Evolutionary conservation across 2,888 invertebrate species (phyloP).

Genomic region (Noctuana brunneofusca): DNA sequence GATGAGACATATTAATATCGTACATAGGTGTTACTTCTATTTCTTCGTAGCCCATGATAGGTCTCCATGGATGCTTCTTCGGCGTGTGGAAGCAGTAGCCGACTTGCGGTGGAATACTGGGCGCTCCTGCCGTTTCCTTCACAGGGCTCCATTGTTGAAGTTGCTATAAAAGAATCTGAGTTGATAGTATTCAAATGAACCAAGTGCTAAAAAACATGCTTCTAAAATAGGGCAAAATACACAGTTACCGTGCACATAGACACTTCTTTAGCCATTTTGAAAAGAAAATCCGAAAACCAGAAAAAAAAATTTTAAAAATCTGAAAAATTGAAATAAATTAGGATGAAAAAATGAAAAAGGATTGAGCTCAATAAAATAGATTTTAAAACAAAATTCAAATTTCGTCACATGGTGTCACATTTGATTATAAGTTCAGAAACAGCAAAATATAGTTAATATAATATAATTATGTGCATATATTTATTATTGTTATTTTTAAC

Average conservation of each 20-base stretch:
- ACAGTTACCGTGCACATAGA: conserved; percentile 74
- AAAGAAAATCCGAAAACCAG: conserved; percentile 12
- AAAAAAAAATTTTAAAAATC: conserved; percentile 21
- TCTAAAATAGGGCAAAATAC: not conserved
- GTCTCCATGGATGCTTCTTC: conserved; percentile 90
- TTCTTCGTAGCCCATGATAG: conserved; percentile 90
- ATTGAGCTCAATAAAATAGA: conserved; percentile 40
- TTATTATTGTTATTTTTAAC: no score
- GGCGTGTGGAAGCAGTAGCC: conserved; percentile 89
- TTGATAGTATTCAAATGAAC: not conserved
- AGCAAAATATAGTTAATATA: no score
- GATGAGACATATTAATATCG: conserved; percentile 37
- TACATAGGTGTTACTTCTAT: conserved; percentile 89
- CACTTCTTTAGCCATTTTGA: conserved; percentile 75
- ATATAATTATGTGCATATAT: no score
- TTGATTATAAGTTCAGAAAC: no score
- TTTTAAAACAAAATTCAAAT: conserved; percentile 46
- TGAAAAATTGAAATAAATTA: not conserved
- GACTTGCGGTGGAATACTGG: conserved; percentile 84
- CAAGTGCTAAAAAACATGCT: no score
- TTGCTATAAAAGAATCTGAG: conserved; percentile 79
- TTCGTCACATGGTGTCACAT: conserved; percentile 35
- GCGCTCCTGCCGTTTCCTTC: conserved; percentile 85
- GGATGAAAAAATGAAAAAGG: not conserved
- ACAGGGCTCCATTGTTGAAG: conserved; percentile 90